Evolutionary conservation across 2,113 vertebrate species (phyloP).

Genomic region (Cololabis saira): DNA sequence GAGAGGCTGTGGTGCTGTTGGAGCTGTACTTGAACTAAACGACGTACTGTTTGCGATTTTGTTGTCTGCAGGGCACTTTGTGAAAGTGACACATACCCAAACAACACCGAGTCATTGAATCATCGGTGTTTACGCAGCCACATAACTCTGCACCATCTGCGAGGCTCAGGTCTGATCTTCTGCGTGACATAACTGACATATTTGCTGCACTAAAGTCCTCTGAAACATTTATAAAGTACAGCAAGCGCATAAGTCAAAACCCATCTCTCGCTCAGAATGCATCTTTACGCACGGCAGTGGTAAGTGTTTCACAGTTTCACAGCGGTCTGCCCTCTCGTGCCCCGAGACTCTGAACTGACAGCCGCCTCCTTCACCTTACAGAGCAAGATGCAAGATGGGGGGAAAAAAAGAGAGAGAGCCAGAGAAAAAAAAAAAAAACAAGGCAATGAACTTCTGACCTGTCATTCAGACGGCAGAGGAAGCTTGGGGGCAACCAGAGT

Average conservation of each 20-base stretch:
- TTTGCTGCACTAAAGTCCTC: constrained; percentile 8
- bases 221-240: constrained; percentile 35
- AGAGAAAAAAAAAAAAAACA: constrained; percentile 47
- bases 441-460: constrained; percentile 86
- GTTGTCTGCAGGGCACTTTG: constrained; percentile 58
- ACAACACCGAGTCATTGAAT: constrained; percentile 80
- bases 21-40: constrained; percentile 47
- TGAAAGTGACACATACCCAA: constrained; percentile 77
- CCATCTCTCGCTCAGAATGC: constrained; percentile 25
- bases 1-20: neutral
- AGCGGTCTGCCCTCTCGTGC: constrained; percentile 53
- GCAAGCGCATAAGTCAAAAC: constrained; percentile 40
- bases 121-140: constrained; percentile 74
- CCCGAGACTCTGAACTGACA: constrained; percentile 52
- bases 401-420: constrained; percentile 9
- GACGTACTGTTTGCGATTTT: constrained; percentile 54
- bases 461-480: constrained; percentile 77
- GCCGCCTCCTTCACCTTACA: constrained; percentile 66
- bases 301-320: constrained; percentile 48
- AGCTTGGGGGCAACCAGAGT: constrained; percentile 80
- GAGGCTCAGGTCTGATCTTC: constrained; percentile 70
- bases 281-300: constrained; percentile 44
- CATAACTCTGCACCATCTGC: constrained; percentile 79
- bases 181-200: constrained; percentile 40
- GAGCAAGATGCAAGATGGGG: constrained; percentile 63